Percentiles rank a stretch among this genome's conserved stretches.
Conservation (phyloP, 2,888 invertebrate genomes). For the Cheiracanthium punctorium region DNA sequence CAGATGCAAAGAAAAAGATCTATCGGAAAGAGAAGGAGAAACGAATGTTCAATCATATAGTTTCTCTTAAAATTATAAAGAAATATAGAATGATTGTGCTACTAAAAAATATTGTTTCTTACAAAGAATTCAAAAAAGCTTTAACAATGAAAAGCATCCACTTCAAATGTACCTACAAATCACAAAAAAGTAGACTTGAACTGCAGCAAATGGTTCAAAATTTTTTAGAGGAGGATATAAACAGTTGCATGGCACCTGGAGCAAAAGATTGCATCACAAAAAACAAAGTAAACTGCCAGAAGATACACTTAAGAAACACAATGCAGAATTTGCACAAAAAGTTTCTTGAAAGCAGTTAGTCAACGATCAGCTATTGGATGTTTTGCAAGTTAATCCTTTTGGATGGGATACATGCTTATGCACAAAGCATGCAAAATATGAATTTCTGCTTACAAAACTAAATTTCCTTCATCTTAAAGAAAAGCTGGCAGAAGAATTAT, state of each 20-base stretch:
- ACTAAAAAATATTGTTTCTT: too few species aligned
- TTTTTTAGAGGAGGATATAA: background rate
- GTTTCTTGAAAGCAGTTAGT: background rate
- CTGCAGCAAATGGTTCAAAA: background rate
- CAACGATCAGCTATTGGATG: background rate
- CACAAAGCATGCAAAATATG: background rate
- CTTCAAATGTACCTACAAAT: background rate
- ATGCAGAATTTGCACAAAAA: background rate
- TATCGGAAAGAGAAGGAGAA: too few species aligned
- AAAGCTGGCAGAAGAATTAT: constrained; percentile 9
- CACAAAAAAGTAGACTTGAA: background rate
- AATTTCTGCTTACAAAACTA: background rate
- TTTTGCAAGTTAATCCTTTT: background rate
- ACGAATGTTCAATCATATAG: too few species aligned
- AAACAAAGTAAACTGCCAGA: background rate
- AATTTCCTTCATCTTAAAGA: background rate
- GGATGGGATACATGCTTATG: constrained; percentile 1
- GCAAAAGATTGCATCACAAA: background rate
- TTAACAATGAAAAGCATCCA: too few species aligned
- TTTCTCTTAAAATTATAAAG: too few species aligned
- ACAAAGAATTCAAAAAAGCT: too few species aligned
- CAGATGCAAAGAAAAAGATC: too few species aligned
- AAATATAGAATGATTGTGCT: too few species aligned
- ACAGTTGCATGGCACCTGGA: background rate
- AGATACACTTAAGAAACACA: background rate